These are phyloP conservation scores for Lineus longissimus DNA, from an alignment of 1,140 invertebrate species.

Conservation along the genomic window DNA sequence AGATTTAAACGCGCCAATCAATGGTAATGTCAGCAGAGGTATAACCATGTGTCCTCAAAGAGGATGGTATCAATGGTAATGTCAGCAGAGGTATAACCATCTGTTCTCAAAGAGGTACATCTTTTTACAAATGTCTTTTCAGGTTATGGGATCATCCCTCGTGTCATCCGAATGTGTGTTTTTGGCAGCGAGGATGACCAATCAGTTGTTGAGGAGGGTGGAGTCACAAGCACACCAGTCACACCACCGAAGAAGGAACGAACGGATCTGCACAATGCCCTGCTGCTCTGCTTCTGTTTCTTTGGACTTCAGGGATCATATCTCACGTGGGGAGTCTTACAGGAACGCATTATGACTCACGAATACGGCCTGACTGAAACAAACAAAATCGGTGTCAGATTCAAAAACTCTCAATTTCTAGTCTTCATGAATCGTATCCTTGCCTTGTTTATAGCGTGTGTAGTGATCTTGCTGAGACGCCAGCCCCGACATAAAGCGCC, in stretches of 20 bases:
- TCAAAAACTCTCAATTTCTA: slow-evolving; percentile 90
- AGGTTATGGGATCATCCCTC: slow-evolving; percentile 36
- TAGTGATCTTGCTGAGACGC: slow-evolving; percentile 57
- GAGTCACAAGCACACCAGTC: slow-evolving; percentile 11
- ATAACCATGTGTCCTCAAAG: too few relatives aligned
- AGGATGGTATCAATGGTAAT: too few relatives aligned
- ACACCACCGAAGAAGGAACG: slow-evolving; percentile 18
- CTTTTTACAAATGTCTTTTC: slow-evolving; percentile 17
- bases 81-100: too few relatives aligned
- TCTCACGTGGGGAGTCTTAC: slow-evolving; percentile 89
- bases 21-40: too few relatives aligned
- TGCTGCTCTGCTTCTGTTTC: slow-evolving; percentile 72
- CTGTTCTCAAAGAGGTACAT: too few relatives aligned
- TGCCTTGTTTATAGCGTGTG: slow-evolving; percentile 72
- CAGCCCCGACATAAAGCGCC: slow-evolving; percentile 75
- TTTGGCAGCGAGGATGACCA: slow-evolving; percentile 57
- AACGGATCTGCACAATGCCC: slow-evolving; percentile 10
- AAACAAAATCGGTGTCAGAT: slow-evolving; percentile 55
- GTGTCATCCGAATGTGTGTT: slow-evolving; percentile 60
- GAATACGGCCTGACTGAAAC: slow-evolving; percentile 59
- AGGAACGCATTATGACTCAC: slow-evolving; percentile 69
- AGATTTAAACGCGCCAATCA: too few relatives aligned
- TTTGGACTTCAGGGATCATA: slow-evolving; percentile 84
- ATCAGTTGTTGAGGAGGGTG: slow-evolving; percentile 25
- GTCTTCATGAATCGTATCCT: slow-evolving; percentile 90